Base-by-base conservation (phyloP, 2,113 vertebrate species). In the Parus major region DNA sequence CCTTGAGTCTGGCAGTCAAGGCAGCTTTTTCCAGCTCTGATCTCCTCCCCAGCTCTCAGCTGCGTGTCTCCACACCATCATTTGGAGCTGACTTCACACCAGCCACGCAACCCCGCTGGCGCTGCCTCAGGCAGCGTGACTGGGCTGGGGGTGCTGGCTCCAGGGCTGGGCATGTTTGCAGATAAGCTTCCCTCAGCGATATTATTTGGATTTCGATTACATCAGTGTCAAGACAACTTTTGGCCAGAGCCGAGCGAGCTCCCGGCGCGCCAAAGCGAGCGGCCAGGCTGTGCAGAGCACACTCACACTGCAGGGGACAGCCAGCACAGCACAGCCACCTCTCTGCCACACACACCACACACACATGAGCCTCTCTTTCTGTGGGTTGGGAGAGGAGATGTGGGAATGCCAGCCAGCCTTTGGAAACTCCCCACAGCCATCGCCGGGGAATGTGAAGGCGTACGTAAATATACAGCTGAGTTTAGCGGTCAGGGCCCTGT, bases 141-240 rank as follows among this genome's bases (percentile, higher is more conserved):
- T 7, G 65, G 3, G 1, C 78, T 12, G 53, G 53, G 46, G 71
- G 15, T 41, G 61, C 79, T 65, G 79, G 68, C 76, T 83, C 80
- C 72, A n/a, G 76, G 65, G 46, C 83, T 23, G 68, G 80, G 28
- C 50, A 77, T 3, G 63, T 50, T 83, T 72, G 59, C 66, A 92
- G 93, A 95, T 95, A 96, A 93, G 76, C 55, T 72, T 86, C 59
- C 44, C 83, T 60, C 72, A 15, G 76, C 3, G 1, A 72, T 82
- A 82, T 39, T 39, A 39, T 76, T 70, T 95, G 82, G 11, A 66
- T 90, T 95, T 91, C 0, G 1, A 57, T 95, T 69, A 91, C 89
- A 86, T 93, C 93, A 95, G 59, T 42, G 76, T 83, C 86, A 95
- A 93, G 96, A 88, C 36, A 61, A 64, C 71, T 92, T 86, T 82